These are phyloP conservation scores for Alauda arvensis DNA, from an alignment of 2,797 vertebrate genomes.

Conservation along the genomic window DNA sequence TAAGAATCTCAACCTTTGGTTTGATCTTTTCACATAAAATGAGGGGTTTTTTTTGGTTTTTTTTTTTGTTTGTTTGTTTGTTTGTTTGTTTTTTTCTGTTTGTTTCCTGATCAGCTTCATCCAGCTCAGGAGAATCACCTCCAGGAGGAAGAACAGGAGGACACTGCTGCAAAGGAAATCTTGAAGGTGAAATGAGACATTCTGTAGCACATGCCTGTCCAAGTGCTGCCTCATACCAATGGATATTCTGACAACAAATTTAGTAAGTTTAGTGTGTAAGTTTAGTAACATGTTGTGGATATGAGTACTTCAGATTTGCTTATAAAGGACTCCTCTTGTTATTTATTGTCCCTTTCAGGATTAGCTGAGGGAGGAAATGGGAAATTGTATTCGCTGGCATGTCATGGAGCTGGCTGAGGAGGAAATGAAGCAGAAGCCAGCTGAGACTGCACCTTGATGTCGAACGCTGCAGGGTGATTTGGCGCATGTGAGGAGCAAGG, in stretches of 20 bases:
- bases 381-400: background rate
- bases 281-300: background rate
- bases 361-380: background rate
- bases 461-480: fast-evolving
- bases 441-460: background rate
- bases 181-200: background rate
- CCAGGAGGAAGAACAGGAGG: background rate
- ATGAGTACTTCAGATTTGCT: background rate
- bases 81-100: background rate
- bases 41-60: fast-evolving
- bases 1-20: background rate
- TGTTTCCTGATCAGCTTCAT: background rate
- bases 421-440: background rate
- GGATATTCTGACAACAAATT: background rate
- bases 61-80: too few species aligned
- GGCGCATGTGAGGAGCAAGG: background rate
- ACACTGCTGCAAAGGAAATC: background rate
- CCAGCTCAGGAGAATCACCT: background rate
- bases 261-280: fast-evolving
- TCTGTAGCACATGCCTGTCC: background rate
- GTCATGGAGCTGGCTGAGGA: background rate
- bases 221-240: background rate
- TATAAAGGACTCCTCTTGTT: background rate
- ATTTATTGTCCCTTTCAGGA: background rate
- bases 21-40: background rate